A percentile compares a stretch with the other conserved stretches of the same genome.
phyloP scores from a whole-genome alignment of 1,140 invertebrate genomes.

The Macrotrachela quadricornifera region DNA sequence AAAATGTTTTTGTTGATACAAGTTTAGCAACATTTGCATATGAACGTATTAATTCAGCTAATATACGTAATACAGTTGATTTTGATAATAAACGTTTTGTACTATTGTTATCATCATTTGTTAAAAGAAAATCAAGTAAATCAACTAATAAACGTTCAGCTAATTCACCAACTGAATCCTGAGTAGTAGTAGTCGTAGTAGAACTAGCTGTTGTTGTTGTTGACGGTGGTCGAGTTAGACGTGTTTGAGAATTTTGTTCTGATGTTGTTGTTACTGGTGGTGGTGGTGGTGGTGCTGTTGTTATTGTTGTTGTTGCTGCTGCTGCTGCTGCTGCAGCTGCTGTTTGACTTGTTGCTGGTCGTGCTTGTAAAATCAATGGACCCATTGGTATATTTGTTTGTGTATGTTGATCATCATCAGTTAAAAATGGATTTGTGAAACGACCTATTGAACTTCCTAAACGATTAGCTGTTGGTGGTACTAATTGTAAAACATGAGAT shows the following conservation, averaged over 20 bases:
- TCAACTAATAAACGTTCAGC: conserved; percentile 15
- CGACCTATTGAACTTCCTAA: no score
- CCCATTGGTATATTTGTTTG: no score
- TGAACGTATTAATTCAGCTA: conserved; percentile 58
- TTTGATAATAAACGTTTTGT: conserved; percentile 44
- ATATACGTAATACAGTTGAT: conserved; percentile 50
- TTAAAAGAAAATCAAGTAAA: not conserved
- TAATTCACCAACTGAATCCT: conserved; percentile 1
- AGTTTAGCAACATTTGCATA: conserved; percentile 52
- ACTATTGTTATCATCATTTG: not conserved
- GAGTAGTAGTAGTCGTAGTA: conserved; percentile 1
- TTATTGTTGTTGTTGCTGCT: no score
- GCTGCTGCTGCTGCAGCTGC: not conserved
- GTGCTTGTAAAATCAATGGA: no score
- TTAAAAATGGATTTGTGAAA: no score
- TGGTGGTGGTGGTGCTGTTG: no score
- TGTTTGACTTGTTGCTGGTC: not conserved
- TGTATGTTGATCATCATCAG: no score
- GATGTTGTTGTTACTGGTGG: no score
- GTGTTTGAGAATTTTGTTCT: no score
- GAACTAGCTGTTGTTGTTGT: conserved; percentile 1
- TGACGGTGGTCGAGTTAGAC: not conserved
- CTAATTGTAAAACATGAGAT: conserved; percentile 46
- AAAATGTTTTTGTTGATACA: conserved; percentile 41
- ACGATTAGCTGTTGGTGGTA: conserved; percentile 13